Evolutionary conservation across 35 echinoderm and acorn worm species (phyloP).

Genomic region (Eucidaris tribuloides): DNA sequence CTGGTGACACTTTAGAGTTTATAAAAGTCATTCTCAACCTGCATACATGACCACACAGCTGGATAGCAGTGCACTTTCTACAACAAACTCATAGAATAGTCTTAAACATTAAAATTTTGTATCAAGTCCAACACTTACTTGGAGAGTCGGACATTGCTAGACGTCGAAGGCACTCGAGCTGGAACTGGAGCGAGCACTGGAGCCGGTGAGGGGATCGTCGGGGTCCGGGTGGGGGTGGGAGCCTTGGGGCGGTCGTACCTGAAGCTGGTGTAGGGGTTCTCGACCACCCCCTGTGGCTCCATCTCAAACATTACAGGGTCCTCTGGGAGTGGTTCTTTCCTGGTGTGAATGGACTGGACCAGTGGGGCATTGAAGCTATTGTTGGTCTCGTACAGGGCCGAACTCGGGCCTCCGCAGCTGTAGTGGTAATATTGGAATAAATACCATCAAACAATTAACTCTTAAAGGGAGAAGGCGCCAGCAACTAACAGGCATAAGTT

Average conservation of each 20-base stretch:
- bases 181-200: neutral
- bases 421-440: too few species aligned
- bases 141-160: neutral
- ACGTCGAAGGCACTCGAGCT: too few species aligned
- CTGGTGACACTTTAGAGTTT: neutral
- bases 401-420: too few species aligned
- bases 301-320: neutral
- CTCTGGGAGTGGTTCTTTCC: neutral
- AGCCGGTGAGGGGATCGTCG: too few species aligned
- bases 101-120: neutral
- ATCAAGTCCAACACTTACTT: neutral
- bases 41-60: neutral
- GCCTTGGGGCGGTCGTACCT: neutral
- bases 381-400: too few species aligned
- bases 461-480: too few species aligned
- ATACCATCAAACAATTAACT: too few species aligned
- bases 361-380: too few species aligned
- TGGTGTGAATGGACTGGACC: too few species aligned
- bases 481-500: too few species aligned
- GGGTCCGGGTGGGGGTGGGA: neutral
- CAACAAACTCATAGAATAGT: neutral
- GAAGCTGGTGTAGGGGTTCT: neutral
- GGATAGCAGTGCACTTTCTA: neutral
- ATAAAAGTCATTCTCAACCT: too few species aligned
- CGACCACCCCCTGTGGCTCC: neutral